These are phyloP conservation scores for Cassiopea xamachana DNA, from an alignment of 30 jellyfish, hydroid and myxozoan species.

Conservation along the genomic window DNA sequence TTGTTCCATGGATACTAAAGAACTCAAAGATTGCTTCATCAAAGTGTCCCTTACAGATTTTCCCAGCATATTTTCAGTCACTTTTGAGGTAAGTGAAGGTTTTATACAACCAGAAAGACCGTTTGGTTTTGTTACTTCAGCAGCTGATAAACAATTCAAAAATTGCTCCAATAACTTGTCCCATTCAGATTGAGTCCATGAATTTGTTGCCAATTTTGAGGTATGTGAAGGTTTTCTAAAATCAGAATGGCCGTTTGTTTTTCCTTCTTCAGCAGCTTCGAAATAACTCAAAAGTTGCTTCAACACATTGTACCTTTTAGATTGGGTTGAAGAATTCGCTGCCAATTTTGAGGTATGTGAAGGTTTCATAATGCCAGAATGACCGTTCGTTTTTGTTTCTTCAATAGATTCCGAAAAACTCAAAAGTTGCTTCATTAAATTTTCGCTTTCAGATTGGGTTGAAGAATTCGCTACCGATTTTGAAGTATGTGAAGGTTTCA, in stretches of 20 bases:
- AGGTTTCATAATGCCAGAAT: background rate
- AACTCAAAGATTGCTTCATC: background rate
- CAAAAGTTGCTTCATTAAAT: background rate
- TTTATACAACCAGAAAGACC: background rate
- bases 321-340: background rate
- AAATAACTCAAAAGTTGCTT: background rate
- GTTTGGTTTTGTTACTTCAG: background rate
- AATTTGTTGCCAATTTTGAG: background rate
- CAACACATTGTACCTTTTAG: background rate
- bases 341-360: background rate
- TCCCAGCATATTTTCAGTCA: background rate
- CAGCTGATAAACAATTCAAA: background rate
- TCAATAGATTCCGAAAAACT: background rate
- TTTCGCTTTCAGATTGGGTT: background rate
- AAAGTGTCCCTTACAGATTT: background rate
- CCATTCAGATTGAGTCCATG: background rate
- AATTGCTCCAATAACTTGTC: background rate
- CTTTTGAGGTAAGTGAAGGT: background rate
- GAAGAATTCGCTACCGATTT: background rate
- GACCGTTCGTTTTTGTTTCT: background rate
- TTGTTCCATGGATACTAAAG: background rate
- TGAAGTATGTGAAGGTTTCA: constrained; percentile 11
- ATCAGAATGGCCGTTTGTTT: background rate
- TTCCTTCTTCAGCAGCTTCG: background rate
- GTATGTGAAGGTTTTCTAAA: background rate